These are phyloP conservation scores for Phoeniculus purpureus DNA, from an alignment of 2,797 vertebrate species.

Conservation along the genomic window DNA sequence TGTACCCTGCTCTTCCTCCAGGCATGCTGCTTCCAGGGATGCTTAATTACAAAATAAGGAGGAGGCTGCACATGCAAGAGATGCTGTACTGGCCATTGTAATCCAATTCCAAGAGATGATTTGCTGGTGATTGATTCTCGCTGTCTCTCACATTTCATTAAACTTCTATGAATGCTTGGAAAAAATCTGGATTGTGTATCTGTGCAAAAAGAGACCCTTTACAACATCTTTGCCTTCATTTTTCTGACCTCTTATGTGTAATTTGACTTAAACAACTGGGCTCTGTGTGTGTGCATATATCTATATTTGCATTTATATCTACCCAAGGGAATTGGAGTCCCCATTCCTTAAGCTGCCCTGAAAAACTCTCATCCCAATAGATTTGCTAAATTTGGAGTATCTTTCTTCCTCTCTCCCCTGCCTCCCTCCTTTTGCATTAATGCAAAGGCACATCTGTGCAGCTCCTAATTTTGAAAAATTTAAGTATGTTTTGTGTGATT, in stretches of 20 bases:
- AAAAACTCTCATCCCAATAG: slow-evolving; percentile 28
- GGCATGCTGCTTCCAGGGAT: slow-evolving; percentile 3
- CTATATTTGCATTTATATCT: slow-evolving; percentile 55
- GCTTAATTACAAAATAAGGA: slow-evolving; percentile 17
- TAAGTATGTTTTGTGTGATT: not conserved
- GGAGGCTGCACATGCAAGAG: not conserved
- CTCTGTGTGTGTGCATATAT: not conserved
- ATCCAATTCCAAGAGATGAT: not conserved
- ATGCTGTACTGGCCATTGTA: not conserved
- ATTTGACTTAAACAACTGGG: not conserved
- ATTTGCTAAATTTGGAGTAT: slow-evolving; percentile 26
- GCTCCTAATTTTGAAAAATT: not conserved
- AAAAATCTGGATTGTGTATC: not conserved
- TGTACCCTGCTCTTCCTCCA: slow-evolving; percentile 5
- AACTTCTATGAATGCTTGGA: not conserved
- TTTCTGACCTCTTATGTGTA: slow-evolving; percentile 13
- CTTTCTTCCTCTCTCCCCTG: not conserved
- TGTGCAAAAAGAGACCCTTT: not conserved
- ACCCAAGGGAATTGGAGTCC: slow-evolving; percentile 17
- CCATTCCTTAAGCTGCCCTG: slow-evolving; percentile 34
- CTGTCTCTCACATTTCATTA: slow-evolving; percentile 3
- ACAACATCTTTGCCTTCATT: not conserved
- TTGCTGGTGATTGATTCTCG: not conserved
- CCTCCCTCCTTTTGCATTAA: slow-evolving; percentile 11
- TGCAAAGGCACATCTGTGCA: not conserved